A percentile compares a stretch with the other conserved stretches of the same genome.
Evolutionary conservation across 2,113 vertebrate genomes (phyloP).

Genomic region (Callithrix jacchus): DNA sequence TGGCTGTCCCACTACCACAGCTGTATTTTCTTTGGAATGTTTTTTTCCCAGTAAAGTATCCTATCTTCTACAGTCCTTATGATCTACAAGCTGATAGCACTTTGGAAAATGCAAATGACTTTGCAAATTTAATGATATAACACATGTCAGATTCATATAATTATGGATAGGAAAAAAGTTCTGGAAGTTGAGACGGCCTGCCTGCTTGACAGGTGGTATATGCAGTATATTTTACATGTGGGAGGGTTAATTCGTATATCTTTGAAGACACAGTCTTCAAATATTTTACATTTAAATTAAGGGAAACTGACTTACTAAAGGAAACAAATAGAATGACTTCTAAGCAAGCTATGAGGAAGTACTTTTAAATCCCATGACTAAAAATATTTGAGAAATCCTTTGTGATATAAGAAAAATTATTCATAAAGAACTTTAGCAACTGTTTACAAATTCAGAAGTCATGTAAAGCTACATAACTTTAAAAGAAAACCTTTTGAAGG

Average conservation of each 20-base stretch:
- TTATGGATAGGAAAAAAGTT: background rate
- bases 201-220: background rate
- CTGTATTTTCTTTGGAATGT: background rate
- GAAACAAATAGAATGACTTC: background rate
- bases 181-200: background rate
- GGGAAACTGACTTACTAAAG: background rate
- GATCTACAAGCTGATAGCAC: background rate
- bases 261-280: background rate
- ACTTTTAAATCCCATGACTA: background rate
- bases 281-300: background rate
- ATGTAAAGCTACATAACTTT: background rate
- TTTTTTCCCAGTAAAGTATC: background rate
- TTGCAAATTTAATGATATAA: background rate
- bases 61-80: background rate
- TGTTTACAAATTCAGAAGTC: background rate
- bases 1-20: background rate
- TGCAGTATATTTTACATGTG: background rate
- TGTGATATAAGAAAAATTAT: background rate
- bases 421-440: background rate
- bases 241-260: background rate
- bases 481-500: background rate
- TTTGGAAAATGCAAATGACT: background rate
- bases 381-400: background rate
- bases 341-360: background rate
- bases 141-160: background rate